These are phyloP conservation scores for Notospermus geniculatus DNA, from an alignment of 1,140 invertebrate genomes.

Conservation along the genomic window DNA sequence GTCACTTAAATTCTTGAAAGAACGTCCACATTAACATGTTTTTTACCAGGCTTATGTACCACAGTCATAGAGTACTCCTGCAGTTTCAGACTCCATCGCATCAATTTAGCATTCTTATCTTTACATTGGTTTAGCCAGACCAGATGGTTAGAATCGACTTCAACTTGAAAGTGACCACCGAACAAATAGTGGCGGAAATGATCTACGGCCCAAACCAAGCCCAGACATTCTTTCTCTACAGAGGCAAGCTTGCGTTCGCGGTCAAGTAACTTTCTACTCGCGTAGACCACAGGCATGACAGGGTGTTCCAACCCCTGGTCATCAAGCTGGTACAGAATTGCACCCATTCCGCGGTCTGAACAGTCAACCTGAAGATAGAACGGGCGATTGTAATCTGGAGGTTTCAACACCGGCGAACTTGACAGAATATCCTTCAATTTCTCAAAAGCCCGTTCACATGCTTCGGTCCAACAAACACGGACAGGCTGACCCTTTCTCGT, in stretches of 20 bases:
- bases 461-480: slow-evolving; percentile 40
- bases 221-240: too few species aligned
- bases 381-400: slow-evolving; percentile 43
- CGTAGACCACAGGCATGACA: too few species aligned
- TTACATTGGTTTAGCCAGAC: background rate
- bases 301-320: slow-evolving; percentile 20
- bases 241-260: slow-evolving; percentile 15
- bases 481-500: slow-evolving; percentile 11
- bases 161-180: slow-evolving; percentile 8
- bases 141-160: slow-evolving; percentile 11
- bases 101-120: slow-evolving; percentile 1
- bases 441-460: slow-evolving; percentile 39
- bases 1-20: slow-evolving; percentile 6
- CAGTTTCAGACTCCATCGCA: background rate
- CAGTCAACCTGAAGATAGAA: slow-evolving; percentile 30
- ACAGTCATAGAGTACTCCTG: background rate
- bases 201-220: too few species aligned
- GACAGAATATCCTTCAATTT: slow-evolving; percentile 34
- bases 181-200: slow-evolving; percentile 11
- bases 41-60: background rate
- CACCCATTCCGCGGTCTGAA: slow-evolving; percentile 21
- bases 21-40: background rate
- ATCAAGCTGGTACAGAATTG: slow-evolving; percentile 25
- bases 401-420: slow-evolving; percentile 29
- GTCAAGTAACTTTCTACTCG: slow-evolving; percentile 21